Evolutionary conservation across 2,888 invertebrate species (phyloP), one percentile per base, ranked within the genome.

Genomic region (Octonoba sinensis): DNA sequence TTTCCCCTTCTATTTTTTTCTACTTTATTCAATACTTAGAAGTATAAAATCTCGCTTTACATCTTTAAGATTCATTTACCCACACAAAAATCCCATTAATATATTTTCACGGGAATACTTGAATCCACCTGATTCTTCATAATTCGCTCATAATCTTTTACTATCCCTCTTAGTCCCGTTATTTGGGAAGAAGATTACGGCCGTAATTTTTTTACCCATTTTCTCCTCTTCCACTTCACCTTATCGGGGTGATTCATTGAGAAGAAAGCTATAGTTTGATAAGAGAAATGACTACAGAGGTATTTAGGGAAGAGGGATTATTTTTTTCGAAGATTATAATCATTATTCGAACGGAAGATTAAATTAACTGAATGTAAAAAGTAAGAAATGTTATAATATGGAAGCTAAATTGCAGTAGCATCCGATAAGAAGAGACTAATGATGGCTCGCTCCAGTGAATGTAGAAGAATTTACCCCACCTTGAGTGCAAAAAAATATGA

Each of bases 391-490:
- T 36, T 36, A 11, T 36, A 36, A 36, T 36, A 77, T 56, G 76
- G 64, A 69, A 75, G 49, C 15, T 22, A 66, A 36, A 57, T 57
- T 46, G 47, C 47, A 18, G 59, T 44, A 65, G 18, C 24, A 54
- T 62, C 69, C 59, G 76, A 77, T 77, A 77, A 77, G 76, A 54
- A 69, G 62, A 64, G 64, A 77, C 76, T 77, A 77, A 77, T 77
- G 70, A 77, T 77, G 51, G n/a, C 46, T 73, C 11, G 11, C 6
- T 36, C 1, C 8, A 8, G 36, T 36, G 36, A 11, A 11, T 11
- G 36, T 8, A 36, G 36, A 11, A 11, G 36, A 36, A 36, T 36
- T 36, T 36, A 36, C 36, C 36, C 36, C 36, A 36, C 36, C 36
- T 36, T 36, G 36, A 4, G 36, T 11, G 1, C 1, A 59, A n/a